Conservation (phyloP, 2,113 vertebrate species). For the Puntigrus tetrazona region DNA sequence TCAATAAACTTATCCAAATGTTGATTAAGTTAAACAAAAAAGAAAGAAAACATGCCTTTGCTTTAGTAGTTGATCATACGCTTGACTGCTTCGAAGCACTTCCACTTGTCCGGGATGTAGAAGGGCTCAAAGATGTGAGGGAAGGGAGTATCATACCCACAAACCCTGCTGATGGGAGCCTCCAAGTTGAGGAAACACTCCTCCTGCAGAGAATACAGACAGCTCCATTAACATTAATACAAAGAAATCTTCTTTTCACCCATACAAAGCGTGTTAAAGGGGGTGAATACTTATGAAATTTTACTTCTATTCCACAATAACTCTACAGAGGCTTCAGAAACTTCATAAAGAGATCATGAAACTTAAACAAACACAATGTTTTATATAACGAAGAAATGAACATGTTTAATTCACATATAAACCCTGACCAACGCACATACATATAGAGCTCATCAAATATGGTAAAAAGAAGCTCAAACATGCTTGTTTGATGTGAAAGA, state of each 20-base stretch:
- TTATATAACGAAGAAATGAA: not conserved
- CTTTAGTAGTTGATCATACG: slow-evolving; percentile 96
- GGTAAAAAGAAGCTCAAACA: not conserved
- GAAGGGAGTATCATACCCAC: slow-evolving; percentile 97
- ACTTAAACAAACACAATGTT: no score
- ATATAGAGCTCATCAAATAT: not conserved
- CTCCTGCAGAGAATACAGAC: slow-evolving; percentile 78
- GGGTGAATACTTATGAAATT: not conserved
- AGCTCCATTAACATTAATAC: not conserved
- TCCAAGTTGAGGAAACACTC: slow-evolving; percentile 97
- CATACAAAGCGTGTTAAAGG: not conserved
- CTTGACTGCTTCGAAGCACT: slow-evolving; percentile 93
- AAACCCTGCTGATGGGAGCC: slow-evolving; percentile 92
- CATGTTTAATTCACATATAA: not conserved
- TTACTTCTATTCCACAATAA: not conserved
- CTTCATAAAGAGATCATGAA: no score
- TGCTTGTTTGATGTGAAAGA: not conserved
- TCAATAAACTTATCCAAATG: no score
- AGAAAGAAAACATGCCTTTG: not conserved
- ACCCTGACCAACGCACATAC: not conserved
- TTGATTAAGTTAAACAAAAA: not conserved
- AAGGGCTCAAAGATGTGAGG: slow-evolving; percentile 97
- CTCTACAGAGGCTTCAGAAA: not conserved
- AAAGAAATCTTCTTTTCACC: not conserved
- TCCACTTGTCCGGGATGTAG: slow-evolving; percentile 99